Evolutionary conservation across 2,888 invertebrate species (phyloP).

Genomic region (Heteropelma amictum): DNA sequence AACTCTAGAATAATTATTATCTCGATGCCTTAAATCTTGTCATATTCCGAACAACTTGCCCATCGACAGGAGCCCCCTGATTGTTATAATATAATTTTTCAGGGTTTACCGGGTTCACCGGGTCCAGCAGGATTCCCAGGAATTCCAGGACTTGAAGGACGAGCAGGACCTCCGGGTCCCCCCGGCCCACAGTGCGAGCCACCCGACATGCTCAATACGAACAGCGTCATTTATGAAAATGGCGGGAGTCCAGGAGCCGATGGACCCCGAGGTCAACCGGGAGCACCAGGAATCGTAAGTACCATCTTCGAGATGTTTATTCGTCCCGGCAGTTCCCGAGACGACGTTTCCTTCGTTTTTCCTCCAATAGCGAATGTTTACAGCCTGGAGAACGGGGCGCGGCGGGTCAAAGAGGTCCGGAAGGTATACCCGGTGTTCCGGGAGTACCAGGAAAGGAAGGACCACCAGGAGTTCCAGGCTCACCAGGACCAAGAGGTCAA

Average conservation of each 20-base stretch:
- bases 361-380: background rate
- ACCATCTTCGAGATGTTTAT: no score
- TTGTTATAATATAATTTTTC: no score
- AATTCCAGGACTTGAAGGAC: conserved; percentile 74
- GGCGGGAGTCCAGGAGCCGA: conserved; percentile 78
- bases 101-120: conserved; percentile 73
- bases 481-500: conserved; percentile 81
- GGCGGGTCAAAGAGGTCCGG: conserved; percentile 80
- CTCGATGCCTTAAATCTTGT: no score
- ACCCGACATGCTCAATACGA: conserved; percentile 66
- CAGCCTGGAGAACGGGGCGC: conserved; percentile 81
- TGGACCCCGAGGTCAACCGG: conserved; percentile 81
- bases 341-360: background rate
- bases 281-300: conserved; percentile 80
- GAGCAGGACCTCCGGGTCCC: conserved; percentile 77
- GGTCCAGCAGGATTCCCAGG: conserved; percentile 78
- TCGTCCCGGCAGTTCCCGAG: background rate
- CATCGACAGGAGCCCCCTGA: no score
- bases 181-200: conserved; percentile 75
- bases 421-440: conserved; percentile 80
- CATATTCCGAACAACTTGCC: no score
- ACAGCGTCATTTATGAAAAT: conserved; percentile 62
- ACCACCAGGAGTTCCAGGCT: conserved; percentile 81
- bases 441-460: conserved; percentile 82
- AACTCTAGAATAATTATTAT: no score